Conservation (phyloP, 2,888 invertebrate genomes). For the Trichogramma evanescens region DNA sequence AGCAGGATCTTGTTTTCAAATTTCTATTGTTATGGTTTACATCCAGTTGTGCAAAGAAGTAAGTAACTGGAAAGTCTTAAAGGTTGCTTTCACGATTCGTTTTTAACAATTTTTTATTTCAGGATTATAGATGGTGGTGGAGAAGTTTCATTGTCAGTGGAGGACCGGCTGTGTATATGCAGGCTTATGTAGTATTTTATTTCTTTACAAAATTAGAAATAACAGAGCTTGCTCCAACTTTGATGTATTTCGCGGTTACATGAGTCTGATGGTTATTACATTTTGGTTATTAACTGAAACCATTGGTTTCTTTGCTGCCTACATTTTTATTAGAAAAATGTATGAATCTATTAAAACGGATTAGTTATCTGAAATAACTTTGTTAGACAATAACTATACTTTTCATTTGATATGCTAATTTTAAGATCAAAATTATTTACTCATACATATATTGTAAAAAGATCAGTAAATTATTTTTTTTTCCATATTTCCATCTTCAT, state of each 20-base stretch:
- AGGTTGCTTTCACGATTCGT: background rate
- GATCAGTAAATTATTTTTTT: no score
- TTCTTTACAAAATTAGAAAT: constrained; percentile 95
- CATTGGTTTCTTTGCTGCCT: constrained; percentile 95
- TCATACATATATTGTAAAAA: no score
- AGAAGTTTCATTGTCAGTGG: constrained; percentile 92
- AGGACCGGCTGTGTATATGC: constrained; percentile 89
- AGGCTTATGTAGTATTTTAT: constrained; percentile 92
- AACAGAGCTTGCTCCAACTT: constrained; percentile 92
- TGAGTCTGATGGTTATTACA: constrained; percentile 89
- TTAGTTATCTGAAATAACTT: constrained; percentile 46
- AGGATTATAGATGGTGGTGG: constrained; percentile 99
- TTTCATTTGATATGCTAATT: no score
- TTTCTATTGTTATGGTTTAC: constrained; percentile 96
- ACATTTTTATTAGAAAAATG: constrained; percentile 91
- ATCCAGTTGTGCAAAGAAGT: constrained; percentile 99
- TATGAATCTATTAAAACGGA: constrained; percentile 98
- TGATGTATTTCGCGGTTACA: constrained; percentile 92
- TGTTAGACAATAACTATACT: no score
- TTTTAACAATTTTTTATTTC: constrained; percentile 39
- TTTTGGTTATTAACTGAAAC: constrained; percentile 97
- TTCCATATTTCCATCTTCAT: no score
- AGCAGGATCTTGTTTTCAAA: constrained; percentile 92
- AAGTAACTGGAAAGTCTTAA: constrained; percentile 34
- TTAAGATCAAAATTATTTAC: no score